Evolutionary conservation across 1,140 invertebrate genomes (phyloP).

Genomic region (Pogonomyrmex barbatus): DNA sequence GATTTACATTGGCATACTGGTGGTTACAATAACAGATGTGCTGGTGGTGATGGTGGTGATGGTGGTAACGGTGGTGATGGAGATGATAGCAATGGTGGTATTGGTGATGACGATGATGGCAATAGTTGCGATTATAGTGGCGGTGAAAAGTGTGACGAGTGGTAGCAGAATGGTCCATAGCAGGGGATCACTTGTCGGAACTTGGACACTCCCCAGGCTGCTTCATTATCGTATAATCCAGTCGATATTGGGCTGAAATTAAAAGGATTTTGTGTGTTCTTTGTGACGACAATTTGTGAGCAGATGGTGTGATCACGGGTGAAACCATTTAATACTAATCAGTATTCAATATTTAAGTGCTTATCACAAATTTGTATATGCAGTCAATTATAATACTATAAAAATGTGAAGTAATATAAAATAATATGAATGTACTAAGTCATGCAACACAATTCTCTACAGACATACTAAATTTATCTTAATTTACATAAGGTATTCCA

Average conservation of each 20-base stretch:
- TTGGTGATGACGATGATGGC: constrained; percentile 70
- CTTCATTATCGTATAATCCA: constrained; percentile 85
- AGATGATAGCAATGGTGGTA: constrained; percentile 35
- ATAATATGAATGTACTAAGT: background rate
- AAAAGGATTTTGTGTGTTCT: constrained; percentile 47
- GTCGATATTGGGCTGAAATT: constrained; percentile 85
- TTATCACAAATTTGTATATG: constrained; percentile 9
- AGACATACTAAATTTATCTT: background rate
- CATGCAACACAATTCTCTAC: background rate
- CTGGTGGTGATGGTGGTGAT: constrained; percentile 70
- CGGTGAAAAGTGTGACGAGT: constrained; percentile 54
- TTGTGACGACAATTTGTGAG: constrained; percentile 23
- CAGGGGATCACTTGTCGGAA: constrained; percentile 86
- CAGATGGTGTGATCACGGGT: background rate
- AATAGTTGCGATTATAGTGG: constrained; percentile 76
- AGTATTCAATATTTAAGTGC: constrained; percentile 16
- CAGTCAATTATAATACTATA: background rate
- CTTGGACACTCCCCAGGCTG: constrained; percentile 84
- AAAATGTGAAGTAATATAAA: background rate
- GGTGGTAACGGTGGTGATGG: constrained; percentile 73
- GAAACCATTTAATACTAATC: background rate
- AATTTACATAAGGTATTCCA: background rate
- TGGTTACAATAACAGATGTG: constrained; percentile 73
- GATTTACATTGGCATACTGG: constrained; percentile 68
- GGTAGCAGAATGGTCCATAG: constrained; percentile 75